phyloP scores from a whole-genome alignment of 2,113 vertebrate species.

The Anser brachyrhynchus region DNA sequence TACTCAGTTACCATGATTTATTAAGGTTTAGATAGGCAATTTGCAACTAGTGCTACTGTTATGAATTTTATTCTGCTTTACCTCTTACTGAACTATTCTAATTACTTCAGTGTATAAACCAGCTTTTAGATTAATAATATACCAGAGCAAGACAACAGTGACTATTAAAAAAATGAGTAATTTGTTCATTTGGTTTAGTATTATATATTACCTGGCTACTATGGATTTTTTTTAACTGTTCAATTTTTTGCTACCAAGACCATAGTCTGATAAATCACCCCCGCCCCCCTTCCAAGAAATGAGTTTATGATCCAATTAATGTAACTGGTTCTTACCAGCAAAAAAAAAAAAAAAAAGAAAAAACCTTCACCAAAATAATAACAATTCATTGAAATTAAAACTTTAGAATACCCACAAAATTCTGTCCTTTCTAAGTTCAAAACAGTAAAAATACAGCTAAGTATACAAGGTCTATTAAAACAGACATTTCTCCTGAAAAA shows the following conservation, averaged over 20 bases:
- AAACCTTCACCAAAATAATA: background rate
- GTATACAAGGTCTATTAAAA: background rate
- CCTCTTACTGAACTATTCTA: background rate
- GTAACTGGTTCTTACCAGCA: background rate
- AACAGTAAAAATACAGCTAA: background rate
- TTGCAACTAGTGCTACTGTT: background rate
- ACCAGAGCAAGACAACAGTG: background rate
- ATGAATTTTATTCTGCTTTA: background rate
- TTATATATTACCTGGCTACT: background rate
- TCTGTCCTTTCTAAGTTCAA: background rate
- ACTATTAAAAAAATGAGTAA: background rate
- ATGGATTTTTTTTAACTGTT: background rate
- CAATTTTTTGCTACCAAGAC: background rate
- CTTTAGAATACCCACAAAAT: background rate
- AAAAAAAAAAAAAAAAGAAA: background rate
- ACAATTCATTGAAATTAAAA: background rate
- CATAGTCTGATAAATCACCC: background rate
- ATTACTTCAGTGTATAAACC: background rate
- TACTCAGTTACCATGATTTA: background rate
- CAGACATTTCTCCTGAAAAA: background rate
- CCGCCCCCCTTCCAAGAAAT: background rate
- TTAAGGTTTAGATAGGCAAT: background rate
- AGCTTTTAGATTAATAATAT: background rate
- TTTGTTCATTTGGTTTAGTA: background rate
- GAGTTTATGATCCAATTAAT: background rate